Percentiles rank a stretch among this genome's conserved stretches.
Conservation (phyloP, 2,888 invertebrate species). For the Sceliomorpha sp. region DNA sequence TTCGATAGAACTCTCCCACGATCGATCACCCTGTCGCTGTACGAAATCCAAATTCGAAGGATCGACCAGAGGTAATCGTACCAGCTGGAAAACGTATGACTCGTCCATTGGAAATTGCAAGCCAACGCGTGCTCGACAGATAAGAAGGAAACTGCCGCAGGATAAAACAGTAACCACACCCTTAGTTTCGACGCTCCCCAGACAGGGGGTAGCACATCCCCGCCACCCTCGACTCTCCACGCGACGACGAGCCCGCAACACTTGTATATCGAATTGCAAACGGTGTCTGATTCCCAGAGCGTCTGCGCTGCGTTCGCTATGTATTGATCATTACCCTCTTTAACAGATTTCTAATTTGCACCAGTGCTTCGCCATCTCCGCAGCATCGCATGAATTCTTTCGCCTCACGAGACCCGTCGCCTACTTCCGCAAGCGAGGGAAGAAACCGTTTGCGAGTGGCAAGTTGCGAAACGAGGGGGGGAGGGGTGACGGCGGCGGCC, state of each 20-base stretch:
- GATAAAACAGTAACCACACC: constrained; percentile 36
- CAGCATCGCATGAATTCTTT: constrained; percentile 36
- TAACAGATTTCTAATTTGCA: constrained; percentile 78
- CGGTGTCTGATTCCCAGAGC: constrained; percentile 64
- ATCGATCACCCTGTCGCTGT: background rate
- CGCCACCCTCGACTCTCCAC: constrained; percentile 55
- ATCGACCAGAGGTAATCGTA: constrained; percentile 4
- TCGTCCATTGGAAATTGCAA: constrained; percentile 8
- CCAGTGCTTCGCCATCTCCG: constrained; percentile 66
- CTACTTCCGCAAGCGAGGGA: background rate
- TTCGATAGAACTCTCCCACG: background rate
- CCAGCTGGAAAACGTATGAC: constrained; percentile 10
- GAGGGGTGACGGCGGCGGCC: too few species aligned
- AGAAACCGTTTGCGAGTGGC: too few species aligned
- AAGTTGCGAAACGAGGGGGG: too few species aligned
- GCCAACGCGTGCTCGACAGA: constrained; percentile 19
- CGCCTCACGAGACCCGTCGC: constrained; percentile 1
- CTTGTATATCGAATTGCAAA: constrained; percentile 47
- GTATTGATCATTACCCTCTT: constrained; percentile 80
- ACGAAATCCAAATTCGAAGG: background rate
- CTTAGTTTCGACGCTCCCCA: constrained; percentile 67
- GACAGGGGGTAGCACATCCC: constrained; percentile 74
- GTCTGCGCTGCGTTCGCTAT: constrained; percentile 75
- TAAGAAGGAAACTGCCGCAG: constrained; percentile 21
- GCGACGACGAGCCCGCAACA: constrained; percentile 60